Evolutionary conservation across 1,140 invertebrate genomes (phyloP), one percentile per base, ranked within the genome.

Genomic region (Papilio xuthus): DNA sequence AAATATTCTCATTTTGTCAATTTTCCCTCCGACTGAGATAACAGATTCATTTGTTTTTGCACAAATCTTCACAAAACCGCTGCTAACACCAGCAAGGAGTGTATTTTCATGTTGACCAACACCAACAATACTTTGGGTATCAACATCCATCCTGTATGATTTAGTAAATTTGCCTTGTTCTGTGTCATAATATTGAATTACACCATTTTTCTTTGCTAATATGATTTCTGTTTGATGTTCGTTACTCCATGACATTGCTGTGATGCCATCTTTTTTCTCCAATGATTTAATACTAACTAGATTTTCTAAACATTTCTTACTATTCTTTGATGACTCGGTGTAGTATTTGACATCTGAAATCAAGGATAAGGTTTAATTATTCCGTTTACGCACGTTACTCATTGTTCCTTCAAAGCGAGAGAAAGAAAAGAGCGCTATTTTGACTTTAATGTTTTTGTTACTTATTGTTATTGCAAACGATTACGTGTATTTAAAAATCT

Each of bases 221-320:
- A 98, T 84, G 82, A 97, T 95, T 84, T 97, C 95, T 53, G 94
- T 95, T 84, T 97, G 95, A 15, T 96, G 92, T 0, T 94, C 86
- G 84, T 96, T 95, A 1, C 94, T 95, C 96, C 97, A 98, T 12
- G 94, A 94, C 88, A 98, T 93, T 1, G 95, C 92, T 1, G 96
- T 96, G 26, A 98, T 91, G 0, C 90, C 82, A 2, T 95, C 95
- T 42, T 94, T 93, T 82, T 95, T 95, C 72, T 94, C 89, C 42
- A 95, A 78, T 1, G 84, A 81, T 41, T 91, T 93, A 2, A 95
- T 85, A 28, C 94, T 90, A 15, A 94, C 90, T 3, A 95, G 80
- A 78, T 95, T 95, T 78, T 93, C 91, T 82, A 90, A 91, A 41
- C 85, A 89, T 84, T 94, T 92, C 69, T 94, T 93, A 26, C 15